These are phyloP conservation scores for Malurus cyaneus DNA, from an alignment of 2,113 vertebrate species.

Conservation along the genomic window DNA sequence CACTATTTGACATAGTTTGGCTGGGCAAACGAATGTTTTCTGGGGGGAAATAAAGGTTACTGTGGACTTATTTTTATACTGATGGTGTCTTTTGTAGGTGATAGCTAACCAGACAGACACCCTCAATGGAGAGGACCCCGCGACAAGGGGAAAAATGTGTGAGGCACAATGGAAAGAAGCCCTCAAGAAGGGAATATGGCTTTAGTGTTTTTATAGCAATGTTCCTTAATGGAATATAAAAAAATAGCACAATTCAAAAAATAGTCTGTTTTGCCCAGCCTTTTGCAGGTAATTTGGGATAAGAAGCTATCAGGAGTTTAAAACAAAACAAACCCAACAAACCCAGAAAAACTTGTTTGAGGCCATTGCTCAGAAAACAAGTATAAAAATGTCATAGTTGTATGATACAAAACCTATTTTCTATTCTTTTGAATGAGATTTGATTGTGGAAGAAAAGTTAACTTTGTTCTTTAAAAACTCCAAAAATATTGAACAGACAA, in stretches of 20 bases:
- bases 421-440: not conserved
- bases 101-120: slow-evolving; percentile 56
- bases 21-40: slow-evolving; percentile 70
- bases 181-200: slow-evolving; percentile 63
- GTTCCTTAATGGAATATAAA: slow-evolving; percentile 53
- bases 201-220: slow-evolving; percentile 64
- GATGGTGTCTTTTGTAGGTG: slow-evolving; percentile 69
- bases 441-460: slow-evolving; percentile 10
- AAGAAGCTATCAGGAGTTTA: slow-evolving; percentile 74
- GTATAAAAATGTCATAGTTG: not conserved
- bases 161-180: slow-evolving; percentile 57
- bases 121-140: slow-evolving; percentile 37
- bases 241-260: slow-evolving; percentile 55
- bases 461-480: slow-evolving; percentile 13
- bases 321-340: not conserved
- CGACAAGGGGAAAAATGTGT: slow-evolving; percentile 13
- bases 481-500: slow-evolving; percentile 23
- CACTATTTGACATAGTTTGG: slow-evolving; percentile 68
- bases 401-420: slow-evolving; percentile 40
- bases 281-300: slow-evolving; percentile 78
- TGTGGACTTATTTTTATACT: slow-evolving; percentile 69
- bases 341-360: slow-evolving; percentile 48
- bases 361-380: slow-evolving; percentile 40
- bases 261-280: slow-evolving; percentile 71
- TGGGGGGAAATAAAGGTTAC: slow-evolving; percentile 63